Conservation (phyloP, 92 coral and sea anemone species). For the Muricea muricata region DNA sequence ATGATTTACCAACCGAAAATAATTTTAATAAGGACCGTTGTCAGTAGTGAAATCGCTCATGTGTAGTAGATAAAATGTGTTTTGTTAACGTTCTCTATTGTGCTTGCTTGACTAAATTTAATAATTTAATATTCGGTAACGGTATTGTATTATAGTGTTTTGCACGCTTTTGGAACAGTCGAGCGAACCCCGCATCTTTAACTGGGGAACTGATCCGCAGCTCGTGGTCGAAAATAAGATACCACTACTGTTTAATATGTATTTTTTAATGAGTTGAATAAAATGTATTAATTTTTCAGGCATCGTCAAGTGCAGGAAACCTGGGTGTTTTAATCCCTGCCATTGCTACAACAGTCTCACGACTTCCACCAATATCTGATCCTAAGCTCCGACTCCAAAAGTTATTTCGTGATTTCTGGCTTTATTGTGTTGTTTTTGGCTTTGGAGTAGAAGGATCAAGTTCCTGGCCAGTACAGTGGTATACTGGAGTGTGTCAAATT, state of each 20-base stretch:
- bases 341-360: slow-evolving; percentile 78
- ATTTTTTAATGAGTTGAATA: no score
- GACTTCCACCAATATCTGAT: slow-evolving; percentile 91
- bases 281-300: slow-evolving; percentile 48
- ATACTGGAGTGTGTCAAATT: slow-evolving; percentile 85
- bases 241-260: background rate
- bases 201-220: no score
- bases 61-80: no score
- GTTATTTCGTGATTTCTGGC: slow-evolving; percentile 95
- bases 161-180: no score
- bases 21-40: no score
- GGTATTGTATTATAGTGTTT: no score
- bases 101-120: no score
- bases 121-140: no score
- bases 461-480: slow-evolving; percentile 95
- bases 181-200: no score
- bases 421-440: slow-evolving; percentile 97
- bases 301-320: slow-evolving; percentile 99
- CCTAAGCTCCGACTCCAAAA: slow-evolving; percentile 93
- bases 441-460: slow-evolving; percentile 92
- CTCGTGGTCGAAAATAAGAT: background rate
- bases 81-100: no score
- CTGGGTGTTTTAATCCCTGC: slow-evolving; percentile 96
- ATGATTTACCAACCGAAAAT: no score
- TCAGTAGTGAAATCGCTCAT: no score